These are phyloP conservation scores for Acridotheres tristis DNA, from an alignment of 2,797 vertebrate genomes.

Conservation along the genomic window DNA sequence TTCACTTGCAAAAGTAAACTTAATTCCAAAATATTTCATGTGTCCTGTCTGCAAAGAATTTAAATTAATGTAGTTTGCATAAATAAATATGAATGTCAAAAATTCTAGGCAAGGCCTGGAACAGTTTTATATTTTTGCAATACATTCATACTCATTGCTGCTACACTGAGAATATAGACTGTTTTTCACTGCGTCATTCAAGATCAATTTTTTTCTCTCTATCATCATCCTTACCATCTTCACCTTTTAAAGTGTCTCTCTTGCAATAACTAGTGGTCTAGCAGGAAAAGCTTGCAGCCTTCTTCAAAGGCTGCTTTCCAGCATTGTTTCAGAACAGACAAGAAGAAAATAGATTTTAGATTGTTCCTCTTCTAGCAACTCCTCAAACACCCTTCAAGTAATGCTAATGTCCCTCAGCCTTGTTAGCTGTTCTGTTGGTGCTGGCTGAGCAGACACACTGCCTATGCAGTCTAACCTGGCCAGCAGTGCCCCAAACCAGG, in stretches of 20 bases:
- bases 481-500: background rate
- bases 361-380: background rate
- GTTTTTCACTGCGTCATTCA: background rate
- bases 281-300: background rate
- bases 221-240: background rate
- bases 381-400: background rate
- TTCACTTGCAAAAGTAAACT: conserved; percentile 59
- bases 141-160: background rate
- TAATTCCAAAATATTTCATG: conserved; percentile 39
- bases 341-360: background rate
- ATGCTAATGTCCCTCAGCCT: background rate
- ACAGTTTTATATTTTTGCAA: conserved; percentile 23
- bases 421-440: background rate
- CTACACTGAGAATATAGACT: background rate
- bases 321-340: background rate
- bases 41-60: conserved; percentile 47
- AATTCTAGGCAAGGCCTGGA: background rate
- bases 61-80: conserved; percentile 54
- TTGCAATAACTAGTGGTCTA: background rate
- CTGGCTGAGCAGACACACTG: background rate
- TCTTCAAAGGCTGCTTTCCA: background rate
- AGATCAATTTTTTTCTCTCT: background rate
- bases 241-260: background rate
- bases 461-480: background rate
- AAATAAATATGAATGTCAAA: conserved; percentile 61